phyloP scores from a whole-genome alignment of 2,888 invertebrate genomes.

The Hypselothyrea guttata region DNA sequence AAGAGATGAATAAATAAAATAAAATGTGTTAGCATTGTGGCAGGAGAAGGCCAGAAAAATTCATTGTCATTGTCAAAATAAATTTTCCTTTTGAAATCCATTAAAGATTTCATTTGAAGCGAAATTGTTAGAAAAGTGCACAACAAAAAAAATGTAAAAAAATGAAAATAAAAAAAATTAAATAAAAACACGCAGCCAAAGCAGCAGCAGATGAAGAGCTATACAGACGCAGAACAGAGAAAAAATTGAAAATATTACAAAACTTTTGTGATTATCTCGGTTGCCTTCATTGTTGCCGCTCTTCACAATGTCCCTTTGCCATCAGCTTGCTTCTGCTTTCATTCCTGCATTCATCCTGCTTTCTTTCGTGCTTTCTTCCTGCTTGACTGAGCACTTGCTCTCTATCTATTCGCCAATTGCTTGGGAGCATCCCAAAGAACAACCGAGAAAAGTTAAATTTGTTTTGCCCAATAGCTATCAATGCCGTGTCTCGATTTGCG shows the following conservation, averaged over 20 bases:
- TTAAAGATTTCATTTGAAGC: slow-evolving; percentile 62
- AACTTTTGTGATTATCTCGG: slow-evolving; percentile 65
- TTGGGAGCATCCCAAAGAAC: background rate
- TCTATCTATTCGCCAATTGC: slow-evolving; percentile 30
- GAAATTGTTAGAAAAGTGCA: slow-evolving; percentile 62
- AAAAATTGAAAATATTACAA: slow-evolving; percentile 65
- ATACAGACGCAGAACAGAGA: slow-evolving; percentile 8
- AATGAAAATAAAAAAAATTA: slow-evolving; percentile 29
- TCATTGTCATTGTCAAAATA: slow-evolving; percentile 69
- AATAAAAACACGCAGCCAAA: slow-evolving; percentile 4
- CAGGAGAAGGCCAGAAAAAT: slow-evolving; percentile 38
- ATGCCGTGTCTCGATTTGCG: slow-evolving; percentile 36
- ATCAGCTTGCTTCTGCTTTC: background rate
- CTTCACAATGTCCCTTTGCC: background rate
- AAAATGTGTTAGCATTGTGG: slow-evolving; percentile 40
- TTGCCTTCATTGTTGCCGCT: slow-evolving; percentile 25
- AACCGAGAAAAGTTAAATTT: slow-evolving; percentile 40
- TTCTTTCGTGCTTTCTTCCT: background rate
- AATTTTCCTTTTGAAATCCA: slow-evolving; percentile 67
- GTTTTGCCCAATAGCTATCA: slow-evolving; percentile 47
- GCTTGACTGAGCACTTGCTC: background rate
- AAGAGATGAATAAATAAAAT: slow-evolving; percentile 55
- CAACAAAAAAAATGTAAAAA: slow-evolving; percentile 27
- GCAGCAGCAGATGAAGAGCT: slow-evolving; percentile 11
- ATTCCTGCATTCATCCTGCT: background rate